Base-by-base conservation (phyloP, 92 coral and sea anemone genomes). In the Scolanthus callimorphus region DNA sequence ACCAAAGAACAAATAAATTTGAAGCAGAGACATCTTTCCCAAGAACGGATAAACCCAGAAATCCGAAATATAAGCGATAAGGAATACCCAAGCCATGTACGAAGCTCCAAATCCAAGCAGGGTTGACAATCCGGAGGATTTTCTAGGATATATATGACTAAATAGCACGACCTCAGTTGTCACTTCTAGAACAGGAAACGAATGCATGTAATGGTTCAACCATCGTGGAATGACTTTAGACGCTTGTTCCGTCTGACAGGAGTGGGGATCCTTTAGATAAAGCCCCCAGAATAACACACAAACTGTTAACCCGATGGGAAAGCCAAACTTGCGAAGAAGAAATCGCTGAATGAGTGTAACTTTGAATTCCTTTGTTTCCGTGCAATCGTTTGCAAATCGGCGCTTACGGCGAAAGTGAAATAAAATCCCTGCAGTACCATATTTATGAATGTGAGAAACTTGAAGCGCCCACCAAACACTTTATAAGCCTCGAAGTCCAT, bases 41-140 rank as follows among this genome's bases (percentile, higher is more conserved):
- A 94, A 17, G 57, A 94, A 84, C 11, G 99, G 99, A 69, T 94
- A 94, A 49, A 94, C 21, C 99, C 99, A 94, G 26, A 84, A 70
- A 19, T 82, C 80, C 2, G 90, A 77, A 3, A 67, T 73, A 34
- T 61, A 74, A 0, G 96, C 99, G 38, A 94, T 66, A 80, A 87
- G 82, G 55, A 94, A 63, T 13, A 94, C 66, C 99, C 99, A 94
- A 10, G 66, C 76, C 11, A 71, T 56, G 66, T 94, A 94, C 17
- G 65, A 31, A 4, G 56, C 48, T 15, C 69, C 87, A 51, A 84
- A 73, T n/a, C 73, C 71, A 49, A 89, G 47, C 11, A 81, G 57
- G 11, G 74, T 67, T 39, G 69, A 45, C 49, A 94, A 39, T 45
- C 88, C 99, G 37, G 63, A 61, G 39, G 68, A 50, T 51, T 85